Base-by-base conservation (phyloP, 2,113 vertebrate genomes). In the Triplophysa siluroides region DNA sequence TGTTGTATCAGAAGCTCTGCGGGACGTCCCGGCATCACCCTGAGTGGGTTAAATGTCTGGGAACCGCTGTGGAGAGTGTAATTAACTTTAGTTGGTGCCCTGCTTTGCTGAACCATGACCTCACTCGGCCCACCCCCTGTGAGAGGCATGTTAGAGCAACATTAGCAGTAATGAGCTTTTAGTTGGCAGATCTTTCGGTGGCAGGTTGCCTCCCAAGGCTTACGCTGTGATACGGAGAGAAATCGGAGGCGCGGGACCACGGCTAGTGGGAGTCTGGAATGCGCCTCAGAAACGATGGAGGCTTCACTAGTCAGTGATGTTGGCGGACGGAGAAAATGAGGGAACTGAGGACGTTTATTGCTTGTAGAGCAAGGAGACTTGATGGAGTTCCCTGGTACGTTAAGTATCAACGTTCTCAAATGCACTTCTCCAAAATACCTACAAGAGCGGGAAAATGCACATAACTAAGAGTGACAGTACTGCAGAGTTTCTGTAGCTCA, bases 101-200 rank as follows among this genome's bases (percentile, higher is more conserved):
- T 81, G 77, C 71, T 69, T 71, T 88, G 86, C 85, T 85, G 88
- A 89, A 86, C 87, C 83, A 89, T 88, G 21, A 71, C 84, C 89
- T 87, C 83, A 80, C 85, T 78, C 68, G 78, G 88, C 89, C 91
- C 89, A 91, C 90, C 88, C 84, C 81, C 62, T 74, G 45, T 92
- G 90, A 91, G 89, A 90, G 93, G 88, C 90, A 90, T 92, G 88
- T 92, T 92, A 92, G 89, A 75, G 85, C 87, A 89, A 91, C 89
- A 92, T 94, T 91, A 92, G 87, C 81, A 86, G 90, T 90, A 87
- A 91, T 92, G 85, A 87, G 88, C 84, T 90, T 91, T 92, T 91
- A 90, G 91, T 87, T 92, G 83, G 89, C 84, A 79, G n/a, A 24
- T 56, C 67, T 74, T 64, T 81, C 64, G 64, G 54, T 75, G 76